Evolutionary conservation across 1,140 invertebrate species (phyloP), one percentile per base, ranked within the genome.

Genomic region (Aethina tumida): DNA sequence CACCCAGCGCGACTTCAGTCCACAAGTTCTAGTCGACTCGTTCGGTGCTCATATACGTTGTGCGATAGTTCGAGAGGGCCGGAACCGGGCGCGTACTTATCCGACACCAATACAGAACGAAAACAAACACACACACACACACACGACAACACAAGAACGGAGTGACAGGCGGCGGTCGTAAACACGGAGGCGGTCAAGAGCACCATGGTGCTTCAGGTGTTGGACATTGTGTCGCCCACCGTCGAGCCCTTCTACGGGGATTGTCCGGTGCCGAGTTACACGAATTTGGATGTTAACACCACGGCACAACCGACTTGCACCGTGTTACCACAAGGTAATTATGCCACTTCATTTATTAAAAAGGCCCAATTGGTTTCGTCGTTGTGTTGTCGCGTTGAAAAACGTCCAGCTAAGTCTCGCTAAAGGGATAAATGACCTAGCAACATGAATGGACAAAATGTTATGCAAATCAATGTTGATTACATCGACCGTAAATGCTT

Each of bases 161-260:
- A 49, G 54, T 54, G 53, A 56, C 56, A 52, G 47, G 44, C 39
- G 21, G 12, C 21, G 34, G 37, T 16, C 40, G 47, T 33, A 54
- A 57, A 50, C 48, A 59, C 58, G 54, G 53, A 59, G 51, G 43
- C 52, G 35, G 44, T 39, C 50, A 52, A 53, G 49, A 46, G 50
- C 55, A 56, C 56, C 26, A 64, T 64, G 62, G 60, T 64, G 48
- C 52, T 64, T 39, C 62, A 64, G 52, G 60, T 61, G 53, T 52
- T 62, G 39, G 60, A 64, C 50, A 50, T 60, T 34, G 59, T 58
- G 18, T 0, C 36, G 18, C 18, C 35, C 39, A 55, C 35, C 40
- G 52, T 52, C 34, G 62, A 63, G 41, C 53, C 58, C 8, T 63
- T 63, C 43, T 64, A 64, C 43, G 62, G 56, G 14, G 62, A 64